Evolutionary conservation across 2,797 vertebrate genomes (phyloP).

Genomic region (Hafferia zeledoni): DNA sequence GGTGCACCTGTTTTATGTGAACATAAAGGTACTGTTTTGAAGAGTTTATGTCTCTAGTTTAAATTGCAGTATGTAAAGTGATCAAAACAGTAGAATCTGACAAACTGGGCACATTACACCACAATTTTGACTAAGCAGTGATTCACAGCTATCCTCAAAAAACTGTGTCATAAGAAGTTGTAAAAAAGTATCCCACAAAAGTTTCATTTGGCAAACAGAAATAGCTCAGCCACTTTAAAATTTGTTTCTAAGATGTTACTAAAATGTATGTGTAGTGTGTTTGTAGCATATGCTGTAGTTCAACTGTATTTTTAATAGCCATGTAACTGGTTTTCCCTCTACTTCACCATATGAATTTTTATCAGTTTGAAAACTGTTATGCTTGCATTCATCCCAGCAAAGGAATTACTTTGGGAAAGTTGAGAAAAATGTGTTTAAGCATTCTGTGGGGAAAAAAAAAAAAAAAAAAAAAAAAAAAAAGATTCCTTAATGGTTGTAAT

Average conservation of each 20-base stretch:
- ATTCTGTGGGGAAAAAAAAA: not conserved
- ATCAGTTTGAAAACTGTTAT: conserved; percentile 50
- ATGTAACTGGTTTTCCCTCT: conserved; percentile 13
- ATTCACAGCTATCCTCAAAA: conserved; percentile 33
- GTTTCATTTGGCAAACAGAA: conserved; percentile 43
- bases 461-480: not conserved
- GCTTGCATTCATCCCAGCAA: conserved; percentile 40
- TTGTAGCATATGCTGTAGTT: conserved; percentile 56
- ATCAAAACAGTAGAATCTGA: not conserved
- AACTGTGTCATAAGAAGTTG: not conserved
- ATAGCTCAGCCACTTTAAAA: conserved; percentile 1
- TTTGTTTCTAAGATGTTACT: conserved; percentile 46
- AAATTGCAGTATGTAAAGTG: not conserved
- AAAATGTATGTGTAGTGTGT: conserved; percentile 16
- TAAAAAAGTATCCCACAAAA: conserved; percentile 25
- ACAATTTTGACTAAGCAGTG: not conserved
- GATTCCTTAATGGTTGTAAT: not conserved
- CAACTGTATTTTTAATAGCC: conserved; percentile 53
- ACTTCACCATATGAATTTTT: conserved; percentile 50
- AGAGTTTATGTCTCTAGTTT: conserved; percentile 5
- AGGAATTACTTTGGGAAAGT: conserved; percentile 18
- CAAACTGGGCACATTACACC: not conserved
- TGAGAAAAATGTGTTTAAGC: conserved; percentile 2
- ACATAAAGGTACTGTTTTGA: conserved; percentile 1
- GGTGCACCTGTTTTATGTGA: conserved; percentile 42